Evolutionary conservation across 2,888 invertebrate genomes (phyloP).

Genomic region (Conomelus anceps): DNA sequence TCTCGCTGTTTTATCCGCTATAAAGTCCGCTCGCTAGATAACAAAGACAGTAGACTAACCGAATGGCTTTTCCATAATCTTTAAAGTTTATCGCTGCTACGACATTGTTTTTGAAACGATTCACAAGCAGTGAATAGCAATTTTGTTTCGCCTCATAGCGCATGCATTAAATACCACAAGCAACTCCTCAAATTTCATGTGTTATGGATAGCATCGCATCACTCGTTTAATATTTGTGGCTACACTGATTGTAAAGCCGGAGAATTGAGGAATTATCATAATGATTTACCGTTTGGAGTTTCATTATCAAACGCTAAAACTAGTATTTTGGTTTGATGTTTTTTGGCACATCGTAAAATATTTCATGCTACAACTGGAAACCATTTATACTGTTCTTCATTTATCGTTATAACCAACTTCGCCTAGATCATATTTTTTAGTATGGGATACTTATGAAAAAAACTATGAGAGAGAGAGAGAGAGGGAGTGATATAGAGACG

Average conservation of each 20-base stretch:
- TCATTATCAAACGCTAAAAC: neutral
- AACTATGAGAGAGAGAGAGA: too few relatives aligned
- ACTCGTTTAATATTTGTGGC: neutral
- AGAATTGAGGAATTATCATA: neutral
- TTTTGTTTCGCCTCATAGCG: neutral
- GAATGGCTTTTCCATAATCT: neutral
- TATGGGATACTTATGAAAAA: too few relatives aligned
- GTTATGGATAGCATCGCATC: neutral
- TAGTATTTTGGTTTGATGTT: neutral
- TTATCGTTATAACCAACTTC: too few relatives aligned
- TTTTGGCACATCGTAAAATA: neutral
- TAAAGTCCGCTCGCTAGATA: neutral
- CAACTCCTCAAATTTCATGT: neutral
- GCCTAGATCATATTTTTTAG: too few relatives aligned
- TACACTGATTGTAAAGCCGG: neutral
- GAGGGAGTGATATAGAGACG: too few relatives aligned
- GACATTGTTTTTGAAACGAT: neutral
- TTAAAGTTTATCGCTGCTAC: neutral
- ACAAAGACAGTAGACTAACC: neutral
- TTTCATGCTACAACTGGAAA: neutral
- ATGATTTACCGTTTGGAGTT: neutral
- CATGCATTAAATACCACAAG: neutral
- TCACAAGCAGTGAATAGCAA: neutral
- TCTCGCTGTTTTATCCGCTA: neutral
- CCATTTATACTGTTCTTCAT: too few relatives aligned